Evolutionary conservation across 1,140 invertebrate species (phyloP), one percentile per base, ranked within the genome.

Genomic region (Drosophila nebulosa): DNA sequence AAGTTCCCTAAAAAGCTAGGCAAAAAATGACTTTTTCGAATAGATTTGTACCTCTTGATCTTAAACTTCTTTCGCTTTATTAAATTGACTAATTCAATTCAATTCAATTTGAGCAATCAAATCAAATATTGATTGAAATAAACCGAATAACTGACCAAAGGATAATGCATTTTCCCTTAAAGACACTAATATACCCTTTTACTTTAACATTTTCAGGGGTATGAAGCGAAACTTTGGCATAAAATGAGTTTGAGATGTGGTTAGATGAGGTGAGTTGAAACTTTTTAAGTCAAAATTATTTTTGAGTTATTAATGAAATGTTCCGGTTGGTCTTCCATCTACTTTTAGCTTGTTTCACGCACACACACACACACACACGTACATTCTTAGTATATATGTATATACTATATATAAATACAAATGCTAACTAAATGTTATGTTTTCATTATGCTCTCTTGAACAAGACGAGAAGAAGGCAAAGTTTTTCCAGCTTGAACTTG

Each of bases 341-440:
- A 18, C 16, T 46, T 46, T 46, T 21, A 32, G 1, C 6, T 42
- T 9, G 12, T 39, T 39, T 42, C 39, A 16, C 27, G 57, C 52
- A 64, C 52, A 30, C 27, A 10, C 27, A 30, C 7, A 30, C 27
- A 9, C 10, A 1, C 27, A 30, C 7, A 30, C n/a, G n/a, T n/a
- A n/a, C n/a, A n/a, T n/a, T n/a, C n/a, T n/a, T n/a, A n/a, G n/a
- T n/a, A n/a, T 30, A 30, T 30, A 9, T 30, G 65, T 74, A 70
- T 74, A 63, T 74, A 55, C 4, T 67, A 78, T 81, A 62, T 64
- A 86, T 69, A 74, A 86, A 85, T 86, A 81, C 66, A 74, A 81
- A 78, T 88, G 83, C 81, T 88, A 85, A 85, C 81, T 88, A 85
- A 85, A 85, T 85, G 81, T 85, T 86, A 86, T 85, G 81, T 79